Conservation (phyloP, 2,797 vertebrate genomes). For the Leptoclinus maculatus region DNA sequence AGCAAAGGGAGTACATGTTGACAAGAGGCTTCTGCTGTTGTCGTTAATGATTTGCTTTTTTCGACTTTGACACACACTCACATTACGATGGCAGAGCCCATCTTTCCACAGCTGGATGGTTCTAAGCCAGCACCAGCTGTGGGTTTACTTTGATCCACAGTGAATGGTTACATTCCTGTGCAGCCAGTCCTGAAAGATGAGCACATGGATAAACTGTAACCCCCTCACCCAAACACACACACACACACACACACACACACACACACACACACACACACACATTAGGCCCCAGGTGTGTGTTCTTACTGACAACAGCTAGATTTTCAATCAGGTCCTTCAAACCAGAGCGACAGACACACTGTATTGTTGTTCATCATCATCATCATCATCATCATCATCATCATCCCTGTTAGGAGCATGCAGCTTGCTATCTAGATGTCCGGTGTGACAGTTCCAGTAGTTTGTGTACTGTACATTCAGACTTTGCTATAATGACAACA, state of each 20-base stretch:
- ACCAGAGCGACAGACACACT: background rate
- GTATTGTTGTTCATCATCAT: background rate
- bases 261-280: slow-evolving; percentile 15
- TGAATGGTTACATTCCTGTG: slow-evolving; percentile 69
- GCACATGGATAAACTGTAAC: slow-evolving; percentile 51
- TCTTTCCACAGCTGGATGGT: slow-evolving; percentile 67
- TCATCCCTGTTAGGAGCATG: background rate
- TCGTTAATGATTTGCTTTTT: slow-evolving; percentile 22
- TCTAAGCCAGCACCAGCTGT: slow-evolving; percentile 63
- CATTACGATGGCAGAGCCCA: slow-evolving; percentile 28
- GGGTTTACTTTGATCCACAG: slow-evolving; percentile 68
- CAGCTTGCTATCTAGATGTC: background rate
- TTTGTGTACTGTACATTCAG: background rate
- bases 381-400: too few relatives aligned
- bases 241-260: slow-evolving; percentile 6
- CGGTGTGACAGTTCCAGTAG: background rate
- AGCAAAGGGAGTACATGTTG: slow-evolving; percentile 5
- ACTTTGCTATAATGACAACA: background rate
- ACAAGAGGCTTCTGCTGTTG: slow-evolving; percentile 22
- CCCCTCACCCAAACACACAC: slow-evolving; percentile 9
- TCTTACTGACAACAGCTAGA: background rate
- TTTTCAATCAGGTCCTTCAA: slow-evolving; percentile 1
- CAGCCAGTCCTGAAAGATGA: slow-evolving; percentile 73
- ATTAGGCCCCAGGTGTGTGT: background rate
- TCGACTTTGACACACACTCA: slow-evolving; percentile 28